Conservation (phyloP, 2,797 vertebrate genomes). For the Peromyscus nudipes region DNA sequence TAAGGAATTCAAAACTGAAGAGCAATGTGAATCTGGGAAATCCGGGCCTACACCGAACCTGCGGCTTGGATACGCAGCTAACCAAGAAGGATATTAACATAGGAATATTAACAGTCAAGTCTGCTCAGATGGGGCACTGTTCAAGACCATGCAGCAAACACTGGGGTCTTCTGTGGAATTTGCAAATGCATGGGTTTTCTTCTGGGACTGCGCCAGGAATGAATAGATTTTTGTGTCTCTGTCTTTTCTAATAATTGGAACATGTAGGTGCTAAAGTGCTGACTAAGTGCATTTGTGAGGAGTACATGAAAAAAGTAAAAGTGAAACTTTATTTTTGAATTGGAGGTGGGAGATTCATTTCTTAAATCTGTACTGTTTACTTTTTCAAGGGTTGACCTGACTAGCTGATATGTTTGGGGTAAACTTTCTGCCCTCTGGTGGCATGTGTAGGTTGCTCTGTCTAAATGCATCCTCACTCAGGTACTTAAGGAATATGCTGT, state of each 20-base stretch:
- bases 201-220: not conserved
- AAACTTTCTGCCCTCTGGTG: not conserved
- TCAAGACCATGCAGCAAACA: not conserved
- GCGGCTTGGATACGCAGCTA: constrained; percentile 8
- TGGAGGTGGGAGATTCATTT: not conserved
- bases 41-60: not conserved
- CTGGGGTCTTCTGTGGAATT: not conserved
- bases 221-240: not conserved
- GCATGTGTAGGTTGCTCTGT: not conserved
- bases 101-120: not conserved
- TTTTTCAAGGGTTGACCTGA: not conserved
- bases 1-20: constrained; percentile 64
- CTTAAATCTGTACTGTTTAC: not conserved
- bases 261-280: not conserved
- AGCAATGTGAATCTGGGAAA: constrained; percentile 64
- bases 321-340: constrained; percentile 2
- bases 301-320: constrained; percentile 15
- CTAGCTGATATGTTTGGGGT: not conserved
- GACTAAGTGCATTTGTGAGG: not conserved
- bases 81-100: not conserved
- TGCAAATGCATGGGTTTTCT: not conserved
- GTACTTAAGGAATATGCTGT: not conserved
- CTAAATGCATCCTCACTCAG: not conserved
- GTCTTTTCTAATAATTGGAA: constrained; percentile 20
- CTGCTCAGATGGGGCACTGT: not conserved